Percentiles rank a stretch among this genome's conserved stretches.
Conservation (phyloP, 2,113 vertebrate genomes). For the Ceratotherium simum region DNA sequence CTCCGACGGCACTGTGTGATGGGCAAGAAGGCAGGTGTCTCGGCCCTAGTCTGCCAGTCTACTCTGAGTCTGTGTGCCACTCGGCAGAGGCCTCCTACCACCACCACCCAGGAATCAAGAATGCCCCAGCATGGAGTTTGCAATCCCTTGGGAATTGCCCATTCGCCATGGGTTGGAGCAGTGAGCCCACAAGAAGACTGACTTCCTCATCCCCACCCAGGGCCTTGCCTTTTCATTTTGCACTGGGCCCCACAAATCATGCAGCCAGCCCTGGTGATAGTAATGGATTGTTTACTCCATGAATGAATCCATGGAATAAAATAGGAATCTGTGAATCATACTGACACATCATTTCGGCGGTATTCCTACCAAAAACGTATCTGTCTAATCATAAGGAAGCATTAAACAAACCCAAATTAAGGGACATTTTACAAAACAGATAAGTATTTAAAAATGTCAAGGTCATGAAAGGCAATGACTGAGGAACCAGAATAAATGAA, state of each 20-base stretch:
- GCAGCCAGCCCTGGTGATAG: background rate
- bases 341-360: background rate
- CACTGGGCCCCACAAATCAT: background rate
- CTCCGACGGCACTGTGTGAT: background rate
- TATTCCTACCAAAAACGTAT: background rate
- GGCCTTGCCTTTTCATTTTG: background rate
- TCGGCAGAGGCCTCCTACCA: background rate
- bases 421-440: background rate
- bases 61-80: background rate
- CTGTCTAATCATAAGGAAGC: background rate
- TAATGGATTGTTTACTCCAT: background rate
- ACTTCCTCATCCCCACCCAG: background rate
- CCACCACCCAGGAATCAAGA: background rate
- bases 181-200: background rate
- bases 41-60: background rate
- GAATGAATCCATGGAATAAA: background rate
- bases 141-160: background rate
- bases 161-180: background rate
- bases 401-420: background rate
- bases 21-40: background rate
- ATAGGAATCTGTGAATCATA: background rate
- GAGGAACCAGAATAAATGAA: background rate
- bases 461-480: background rate
- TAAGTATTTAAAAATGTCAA: background rate
- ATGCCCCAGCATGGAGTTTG: background rate